phyloP scores from a whole-genome alignment of 2,797 vertebrate genomes.

The Passerculus sandwichensis region DNA sequence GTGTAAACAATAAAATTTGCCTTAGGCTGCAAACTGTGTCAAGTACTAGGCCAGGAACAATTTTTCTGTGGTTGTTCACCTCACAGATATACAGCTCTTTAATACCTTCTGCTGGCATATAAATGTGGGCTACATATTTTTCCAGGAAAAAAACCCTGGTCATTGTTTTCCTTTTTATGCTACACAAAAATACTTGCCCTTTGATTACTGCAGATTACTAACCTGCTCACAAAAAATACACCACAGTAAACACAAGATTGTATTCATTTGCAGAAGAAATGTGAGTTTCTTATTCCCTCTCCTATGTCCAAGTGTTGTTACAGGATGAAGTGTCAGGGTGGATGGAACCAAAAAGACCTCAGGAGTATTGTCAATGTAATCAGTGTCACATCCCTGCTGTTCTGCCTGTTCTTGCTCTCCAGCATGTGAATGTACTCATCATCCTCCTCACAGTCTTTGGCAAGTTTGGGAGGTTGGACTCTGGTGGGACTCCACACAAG shows the following conservation, averaged over 20 bases:
- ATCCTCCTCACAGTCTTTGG: not conserved
- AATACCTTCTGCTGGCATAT: not conserved
- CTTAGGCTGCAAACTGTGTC: not conserved
- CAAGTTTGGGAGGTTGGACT: not conserved
- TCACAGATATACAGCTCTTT: not conserved
- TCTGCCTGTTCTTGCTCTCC: not conserved
- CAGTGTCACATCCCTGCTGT: not conserved
- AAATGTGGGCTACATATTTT: not conserved
- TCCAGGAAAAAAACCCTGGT: not conserved
- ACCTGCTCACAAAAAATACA: not conserved
- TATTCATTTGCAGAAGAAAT: not conserved
- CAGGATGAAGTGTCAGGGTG: not conserved
- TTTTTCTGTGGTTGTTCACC: not conserved
- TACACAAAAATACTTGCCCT: conserved; percentile 23
- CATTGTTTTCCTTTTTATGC: conserved; percentile 35
- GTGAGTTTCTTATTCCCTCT: not conserved
- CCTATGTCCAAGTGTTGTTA: not conserved
- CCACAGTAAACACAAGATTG: not conserved
- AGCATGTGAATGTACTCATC: not conserved
- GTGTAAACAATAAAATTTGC: not conserved
- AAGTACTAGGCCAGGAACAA: not conserved
- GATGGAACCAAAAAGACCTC: not conserved
- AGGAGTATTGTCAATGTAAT: not conserved
- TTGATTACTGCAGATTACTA: conserved; percentile 30
- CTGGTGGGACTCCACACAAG: not conserved